Conservation (phyloP, 2,888 invertebrate species). For the Xestia ashworthii region DNA sequence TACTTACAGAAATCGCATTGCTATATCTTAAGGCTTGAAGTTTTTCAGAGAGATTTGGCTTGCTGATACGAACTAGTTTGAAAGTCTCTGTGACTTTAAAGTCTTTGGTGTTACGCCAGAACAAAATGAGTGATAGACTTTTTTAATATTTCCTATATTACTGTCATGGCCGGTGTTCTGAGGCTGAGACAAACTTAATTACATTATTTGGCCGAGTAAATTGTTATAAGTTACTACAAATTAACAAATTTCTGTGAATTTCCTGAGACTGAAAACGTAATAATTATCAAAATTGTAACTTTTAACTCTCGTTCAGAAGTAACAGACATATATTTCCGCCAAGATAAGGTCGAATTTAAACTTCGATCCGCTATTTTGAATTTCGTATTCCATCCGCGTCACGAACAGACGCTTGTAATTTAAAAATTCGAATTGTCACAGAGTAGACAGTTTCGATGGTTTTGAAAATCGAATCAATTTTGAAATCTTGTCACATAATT, state of each 20-base stretch:
- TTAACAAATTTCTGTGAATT: neutral
- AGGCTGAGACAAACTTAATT: neutral
- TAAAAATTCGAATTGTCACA: conserved; percentile 15
- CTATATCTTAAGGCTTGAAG: conserved; percentile 56
- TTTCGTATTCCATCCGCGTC: conserved; percentile 42
- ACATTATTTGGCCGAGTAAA: neutral
- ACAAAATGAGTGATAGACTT: neutral
- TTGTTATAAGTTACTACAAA: neutral
- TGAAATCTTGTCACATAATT: neutral
- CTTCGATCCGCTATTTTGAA: conserved; percentile 39
- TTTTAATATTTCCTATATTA: neutral
- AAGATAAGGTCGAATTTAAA: conserved; percentile 33
- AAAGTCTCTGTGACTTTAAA: conserved; percentile 9
- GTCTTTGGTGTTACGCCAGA: conserved; percentile 12
- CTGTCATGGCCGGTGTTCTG: neutral
- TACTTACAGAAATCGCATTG: conserved; percentile 69
- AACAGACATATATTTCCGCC: conserved; percentile 14
- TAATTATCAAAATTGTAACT: neutral
- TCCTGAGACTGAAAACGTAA: neutral
- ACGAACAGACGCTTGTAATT: conserved; percentile 13
- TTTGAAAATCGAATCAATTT: conserved; percentile 44
- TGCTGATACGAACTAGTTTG: conserved; percentile 13
- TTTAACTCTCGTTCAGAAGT: neutral
- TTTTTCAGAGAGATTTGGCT: conserved; percentile 37
- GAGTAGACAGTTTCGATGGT: conserved; percentile 26